Evolutionary conservation across 2,113 vertebrate species (phyloP), one percentile per base, ranked within the genome.

Genomic region (Platichthys flesus): DNA sequence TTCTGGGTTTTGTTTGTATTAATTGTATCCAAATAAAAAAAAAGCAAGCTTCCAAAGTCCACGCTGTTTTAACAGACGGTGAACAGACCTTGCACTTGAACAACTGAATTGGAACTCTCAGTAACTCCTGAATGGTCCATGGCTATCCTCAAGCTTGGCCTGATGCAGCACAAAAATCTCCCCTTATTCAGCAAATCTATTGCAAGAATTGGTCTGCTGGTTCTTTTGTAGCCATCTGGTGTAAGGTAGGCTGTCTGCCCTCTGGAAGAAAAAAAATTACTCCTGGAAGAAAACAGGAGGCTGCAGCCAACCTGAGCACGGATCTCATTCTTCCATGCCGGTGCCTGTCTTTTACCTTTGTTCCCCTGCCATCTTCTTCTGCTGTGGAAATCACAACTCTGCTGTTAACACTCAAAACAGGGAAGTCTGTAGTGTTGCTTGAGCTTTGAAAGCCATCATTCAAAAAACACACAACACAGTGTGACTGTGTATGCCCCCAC

Each of bases 221-320:
- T 71, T 80, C 37, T 84, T 51, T 81, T 77, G 75, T 67, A 84
- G 62, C 89, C 85, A 83, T 89, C 83, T 88, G 88, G 84, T 81
- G 61, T 71, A 65, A 85, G 63, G 74, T 80, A 69, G 58, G 60
- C 74, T 23, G 76, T 78, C 51, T 12, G 12, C 72, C 59, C 40
- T 57, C 18, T 67, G 59, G 73, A 79, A 68, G 4, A 28, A 68
- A 79, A 67, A 78, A 65, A 78, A 66, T 49, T 56, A 61, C 67
- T 81, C 59, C 68, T 60, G 74, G 74, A 90, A 59, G 74, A 71
- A 83, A 62, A 76, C 69, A 76, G 71, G 71, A 59, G 71, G 60
- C 64, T 64, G 74, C 28, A 71, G 68, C 84, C 81, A 75, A 85
- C 79, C 72, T 76, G 73, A 84, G 64, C 40, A n/a, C 42, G 52